phyloP scores from a whole-genome alignment of 2,113 vertebrate species.

The Cyprinodon variegatus region DNA sequence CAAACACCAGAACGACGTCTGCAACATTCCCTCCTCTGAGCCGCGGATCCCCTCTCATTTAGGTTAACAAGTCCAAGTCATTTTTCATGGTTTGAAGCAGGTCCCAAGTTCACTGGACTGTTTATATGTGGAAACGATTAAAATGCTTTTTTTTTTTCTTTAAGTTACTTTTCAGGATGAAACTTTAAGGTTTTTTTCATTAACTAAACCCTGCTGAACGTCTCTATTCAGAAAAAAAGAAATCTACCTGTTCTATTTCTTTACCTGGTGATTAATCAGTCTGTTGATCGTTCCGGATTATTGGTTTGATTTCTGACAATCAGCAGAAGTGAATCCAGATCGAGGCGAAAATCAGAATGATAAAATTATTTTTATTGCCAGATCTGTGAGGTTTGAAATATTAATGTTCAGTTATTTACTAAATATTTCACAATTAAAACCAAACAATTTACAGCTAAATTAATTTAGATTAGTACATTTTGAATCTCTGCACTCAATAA shows the following conservation, averaged over 20 bases:
- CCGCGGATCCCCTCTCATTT: background rate
- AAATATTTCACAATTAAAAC: background rate
- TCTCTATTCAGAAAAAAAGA: slow-evolving; percentile 10
- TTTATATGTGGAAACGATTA: slow-evolving; percentile 15
- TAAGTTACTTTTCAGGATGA: slow-evolving; percentile 1
- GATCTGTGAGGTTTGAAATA: background rate
- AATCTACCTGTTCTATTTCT: slow-evolving; percentile 34
- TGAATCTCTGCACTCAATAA: background rate
- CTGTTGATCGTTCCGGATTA: no score
- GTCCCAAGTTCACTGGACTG: background rate
- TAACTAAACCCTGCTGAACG: background rate
- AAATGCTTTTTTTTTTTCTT: slow-evolving; percentile 7
- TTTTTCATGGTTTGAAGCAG: background rate
- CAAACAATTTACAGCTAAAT: background rate
- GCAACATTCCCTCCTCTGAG: no score
- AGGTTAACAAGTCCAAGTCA: background rate
- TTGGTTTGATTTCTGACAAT: no score
- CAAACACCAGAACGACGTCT: background rate
- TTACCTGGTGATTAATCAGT: slow-evolving; percentile 38
- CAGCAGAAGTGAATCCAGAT: no score
- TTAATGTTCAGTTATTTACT: background rate
- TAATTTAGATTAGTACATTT: background rate
- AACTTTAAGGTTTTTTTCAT: background rate
- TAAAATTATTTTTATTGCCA: background rate
- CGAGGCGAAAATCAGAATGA: no score